A percentile compares a stretch with the other conserved stretches of the same genome.
Conservation (phyloP, 2,113 vertebrate species). For the Callospermophilus lateralis region DNA sequence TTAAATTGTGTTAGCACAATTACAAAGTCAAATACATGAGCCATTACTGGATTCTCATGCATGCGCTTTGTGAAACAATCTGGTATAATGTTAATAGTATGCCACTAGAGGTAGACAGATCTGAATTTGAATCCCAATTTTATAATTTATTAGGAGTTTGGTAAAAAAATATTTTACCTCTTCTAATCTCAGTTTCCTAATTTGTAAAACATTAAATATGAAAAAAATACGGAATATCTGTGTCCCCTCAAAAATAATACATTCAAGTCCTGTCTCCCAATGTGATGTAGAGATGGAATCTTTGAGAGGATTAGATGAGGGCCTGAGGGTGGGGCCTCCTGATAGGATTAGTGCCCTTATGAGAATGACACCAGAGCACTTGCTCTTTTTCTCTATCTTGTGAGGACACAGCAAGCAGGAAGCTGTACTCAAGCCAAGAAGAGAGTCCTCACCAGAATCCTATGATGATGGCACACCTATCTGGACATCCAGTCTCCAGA, state of each 20-base stretch:
- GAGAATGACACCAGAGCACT: background rate
- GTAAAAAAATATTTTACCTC: background rate
- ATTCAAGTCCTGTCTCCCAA: background rate
- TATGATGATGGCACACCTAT: background rate
- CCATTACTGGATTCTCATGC: background rate
- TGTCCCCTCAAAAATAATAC: background rate
- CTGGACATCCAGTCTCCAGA: background rate
- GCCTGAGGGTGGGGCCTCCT: background rate
- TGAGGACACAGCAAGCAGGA: background rate
- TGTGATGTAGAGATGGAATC: background rate
- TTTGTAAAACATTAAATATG: background rate
- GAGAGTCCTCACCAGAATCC: background rate
- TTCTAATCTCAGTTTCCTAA: background rate
- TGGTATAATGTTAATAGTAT: background rate
- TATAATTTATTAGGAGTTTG: background rate
- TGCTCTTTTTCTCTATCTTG: too few species aligned
- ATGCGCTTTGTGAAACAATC: background rate
- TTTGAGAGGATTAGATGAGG: background rate
- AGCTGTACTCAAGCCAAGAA: background rate
- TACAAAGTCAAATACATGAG: background rate
- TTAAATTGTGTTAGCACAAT: background rate
- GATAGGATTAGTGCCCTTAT: background rate
- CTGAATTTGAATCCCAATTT: slow-evolving; percentile 3
- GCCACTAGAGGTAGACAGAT: background rate
- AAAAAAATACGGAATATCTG: background rate